A percentile compares a stretch with the other conserved stretches of the same genome.
Conservation (phyloP, 2,113 vertebrate genomes). For the Bolborhynchus lineola region DNA sequence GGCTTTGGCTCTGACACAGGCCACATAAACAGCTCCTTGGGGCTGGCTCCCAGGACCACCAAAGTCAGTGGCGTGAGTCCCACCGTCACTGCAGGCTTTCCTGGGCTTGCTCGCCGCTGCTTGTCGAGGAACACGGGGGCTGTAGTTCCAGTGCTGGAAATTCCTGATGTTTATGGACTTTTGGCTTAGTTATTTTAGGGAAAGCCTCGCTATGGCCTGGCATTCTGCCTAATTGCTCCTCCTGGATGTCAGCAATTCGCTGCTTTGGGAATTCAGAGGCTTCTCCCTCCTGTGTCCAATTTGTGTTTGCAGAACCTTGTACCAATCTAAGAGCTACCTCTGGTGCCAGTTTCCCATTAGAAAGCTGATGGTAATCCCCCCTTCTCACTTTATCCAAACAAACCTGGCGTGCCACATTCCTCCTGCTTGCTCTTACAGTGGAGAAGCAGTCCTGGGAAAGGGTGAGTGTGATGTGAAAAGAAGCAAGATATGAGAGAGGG, state of each 20-base stretch:
- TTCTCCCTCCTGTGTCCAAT: background rate
- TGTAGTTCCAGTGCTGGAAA: background rate
- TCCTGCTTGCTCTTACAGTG: background rate
- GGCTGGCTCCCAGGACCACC: background rate
- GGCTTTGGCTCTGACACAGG: background rate
- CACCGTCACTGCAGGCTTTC: background rate
- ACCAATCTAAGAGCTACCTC: rapidly evolving
- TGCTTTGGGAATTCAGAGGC: background rate
- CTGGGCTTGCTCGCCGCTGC: background rate
- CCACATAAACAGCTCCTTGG: background rate
- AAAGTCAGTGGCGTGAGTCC: rapidly evolving
- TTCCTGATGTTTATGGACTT: background rate
- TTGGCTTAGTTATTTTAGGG: background rate
- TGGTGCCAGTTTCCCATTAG: background rate
- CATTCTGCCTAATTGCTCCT: background rate
- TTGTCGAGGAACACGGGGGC: rapidly evolving
- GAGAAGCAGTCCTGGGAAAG: background rate
- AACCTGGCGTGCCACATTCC: slow-evolving; percentile 2
- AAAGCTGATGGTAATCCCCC: background rate
- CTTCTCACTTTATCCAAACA: background rate
- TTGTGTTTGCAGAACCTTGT: background rate
- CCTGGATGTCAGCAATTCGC: rapidly evolving
- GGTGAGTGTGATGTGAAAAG: background rate
- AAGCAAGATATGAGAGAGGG: background rate
- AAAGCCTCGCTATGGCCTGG: background rate